Base-by-base conservation (phyloP, 2,888 invertebrate species). In the Sclerodermus sp. region DNA sequence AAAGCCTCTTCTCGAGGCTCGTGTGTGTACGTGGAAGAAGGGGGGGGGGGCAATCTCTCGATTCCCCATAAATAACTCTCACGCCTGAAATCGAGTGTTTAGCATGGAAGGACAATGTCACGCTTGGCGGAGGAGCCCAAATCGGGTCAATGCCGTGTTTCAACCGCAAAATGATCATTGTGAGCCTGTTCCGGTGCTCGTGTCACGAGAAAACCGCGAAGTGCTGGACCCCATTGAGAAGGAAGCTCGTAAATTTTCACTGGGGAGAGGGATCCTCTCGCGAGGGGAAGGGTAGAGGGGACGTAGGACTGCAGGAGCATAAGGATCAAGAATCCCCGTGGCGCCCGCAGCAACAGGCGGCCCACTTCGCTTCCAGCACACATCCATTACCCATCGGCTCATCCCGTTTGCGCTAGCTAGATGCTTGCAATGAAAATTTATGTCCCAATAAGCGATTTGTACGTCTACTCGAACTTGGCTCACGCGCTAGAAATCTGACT, bases 301-400 rank as follows among this genome's bases (percentile, higher is more conserved):
- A n/a, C n/a, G n/a, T n/a, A n/a, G n/a, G n/a, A 64, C 64, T 63
- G 67, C 58, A 62, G 56, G 58, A 58, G 66, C 63, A 65, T 60
- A 66, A 71, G 72, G 71, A 71, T 71, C 73, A 71, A 73, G 73
- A 65, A 74, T 74, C 70, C 72, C 68, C 59, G 68, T 70, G 61
- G 73, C 66, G 69, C 66, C 63, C 66, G 58, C 70, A 74, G 74
- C 74, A 75, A 74, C 74, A 75, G 74, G 74, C 74, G 73, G 73
- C 69, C 68, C 67, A 64, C 67, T 63, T 67, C 66, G 59, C 62
- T 66, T 66, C 61, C 62, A 51, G 66, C 62, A 61, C 60, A 66
- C 65, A 68, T 68, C 65, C 65, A 60, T 66, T 67, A 66, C 60
- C 51, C 57, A 68, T 68, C 60, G 64, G 67, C 58, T 62, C 65